Base-by-base conservation (phyloP, 2,797 vertebrate species). In the Pipistrellus pipistrellus region DNA sequence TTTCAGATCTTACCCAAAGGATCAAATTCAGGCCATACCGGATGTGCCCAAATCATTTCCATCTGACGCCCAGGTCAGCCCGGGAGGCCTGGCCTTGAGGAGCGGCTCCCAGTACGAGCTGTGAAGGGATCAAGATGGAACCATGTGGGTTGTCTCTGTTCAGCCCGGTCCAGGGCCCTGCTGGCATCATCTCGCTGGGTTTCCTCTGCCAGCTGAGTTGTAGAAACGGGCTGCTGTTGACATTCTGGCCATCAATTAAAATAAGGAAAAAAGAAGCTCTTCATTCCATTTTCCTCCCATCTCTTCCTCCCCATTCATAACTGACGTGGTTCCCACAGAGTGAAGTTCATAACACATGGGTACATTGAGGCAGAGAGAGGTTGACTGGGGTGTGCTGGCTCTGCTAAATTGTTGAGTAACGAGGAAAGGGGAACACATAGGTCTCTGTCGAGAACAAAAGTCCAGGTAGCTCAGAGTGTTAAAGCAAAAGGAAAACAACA, bases 41-140 rank as follows among this genome's bases (percentile, higher is more conserved):
- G 97, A 98, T 87, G 68, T 97, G 92, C 62, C 96, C 91, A 97
- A 97, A 98, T 97, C 96, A 97, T 97, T 98, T 97, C 95, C 97
- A 97, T 97, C 93, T 97, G 97, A 97, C 11, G 0, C 92, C 97
- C 95, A 96, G 97, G 96, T 81, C 1, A 4, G 93, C 95, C 88
- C 87, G 69, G 95, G 96, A 97, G 97, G 51, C 84, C 88, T 96
- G 97, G 95, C 97, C 97, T 38, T 88, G 72, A 35, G 81, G 76
- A 96, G 90, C 85, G 85, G 95, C 90, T 97, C 97, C 94, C 95
- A 90, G 95, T 20, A 11, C 87, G 77, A 1, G 93, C 97, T 97
- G 94, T 90, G 96, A 93, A 17, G 94, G 64, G 59, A 87, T 94
- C 66, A 69, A 90, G 94, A 68, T 23, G 44, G 91, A 94, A 95